These are phyloP conservation scores for Spisula subtruncata DNA, from an alignment of 2,888 invertebrate species.

Conservation along the genomic window DNA sequence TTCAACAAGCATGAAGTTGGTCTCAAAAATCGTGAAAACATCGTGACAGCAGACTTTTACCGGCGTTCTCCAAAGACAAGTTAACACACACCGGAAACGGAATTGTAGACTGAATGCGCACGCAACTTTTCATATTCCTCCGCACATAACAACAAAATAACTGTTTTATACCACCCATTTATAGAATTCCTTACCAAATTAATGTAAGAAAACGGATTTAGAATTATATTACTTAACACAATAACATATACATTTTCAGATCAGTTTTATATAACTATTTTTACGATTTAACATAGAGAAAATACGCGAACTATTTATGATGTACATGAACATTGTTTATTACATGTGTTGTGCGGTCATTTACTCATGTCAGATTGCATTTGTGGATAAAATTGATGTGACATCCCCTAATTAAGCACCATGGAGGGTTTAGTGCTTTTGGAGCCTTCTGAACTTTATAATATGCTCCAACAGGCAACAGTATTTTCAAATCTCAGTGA, in stretches of 20 bases:
- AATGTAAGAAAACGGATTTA: neutral
- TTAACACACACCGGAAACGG: slow-evolving; percentile 39
- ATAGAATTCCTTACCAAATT: neutral
- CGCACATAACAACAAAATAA: slow-evolving; percentile 78
- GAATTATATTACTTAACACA: neutral
- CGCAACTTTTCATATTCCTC: slow-evolving; percentile 63
- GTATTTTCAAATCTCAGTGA: slow-evolving; percentile 83
- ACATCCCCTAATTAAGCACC: slow-evolving; percentile 15
- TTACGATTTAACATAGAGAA: too few species aligned
- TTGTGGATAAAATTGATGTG: neutral
- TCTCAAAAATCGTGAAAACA: slow-evolving; percentile 80
- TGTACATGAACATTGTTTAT: slow-evolving; percentile 61
- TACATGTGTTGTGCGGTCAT: slow-evolving; percentile 48
- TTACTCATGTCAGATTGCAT: neutral
- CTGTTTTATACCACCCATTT: slow-evolving; percentile 21
- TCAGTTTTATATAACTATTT: neutral
- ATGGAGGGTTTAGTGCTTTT: slow-evolving; percentile 84
- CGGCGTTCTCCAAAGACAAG: neutral
- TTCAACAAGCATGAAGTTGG: slow-evolving; percentile 69
- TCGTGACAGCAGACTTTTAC: slow-evolving; percentile 54
- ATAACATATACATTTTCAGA: neutral
- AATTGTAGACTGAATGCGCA: slow-evolving; percentile 4
- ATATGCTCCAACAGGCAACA: slow-evolving; percentile 86
- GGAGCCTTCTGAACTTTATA: slow-evolving; percentile 86
- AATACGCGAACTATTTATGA: slow-evolving; percentile 38